These are phyloP conservation scores for Craniophora ligustri DNA, from an alignment of 2,888 invertebrate species.

Conservation along the genomic window DNA sequence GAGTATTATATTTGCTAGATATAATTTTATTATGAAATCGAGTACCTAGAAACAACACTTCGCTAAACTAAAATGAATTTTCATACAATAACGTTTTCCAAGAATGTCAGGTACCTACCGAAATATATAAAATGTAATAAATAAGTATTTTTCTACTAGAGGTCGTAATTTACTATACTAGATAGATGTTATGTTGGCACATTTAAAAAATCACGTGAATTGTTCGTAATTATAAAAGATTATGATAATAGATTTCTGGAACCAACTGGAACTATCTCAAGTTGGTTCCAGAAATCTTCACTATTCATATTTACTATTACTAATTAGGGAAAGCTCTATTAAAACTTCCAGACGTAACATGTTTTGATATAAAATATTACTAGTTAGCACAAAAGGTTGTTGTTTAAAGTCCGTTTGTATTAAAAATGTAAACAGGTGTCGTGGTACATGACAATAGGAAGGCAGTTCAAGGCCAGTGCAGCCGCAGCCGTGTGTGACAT, in stretches of 20 bases:
- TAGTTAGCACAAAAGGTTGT: constrained; percentile 19
- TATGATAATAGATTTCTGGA: too few relatives aligned
- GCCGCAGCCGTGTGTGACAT: constrained; percentile 35
- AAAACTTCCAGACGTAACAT: background rate
- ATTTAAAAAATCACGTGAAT: too few relatives aligned
- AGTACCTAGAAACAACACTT: background rate
- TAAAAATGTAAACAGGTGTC: constrained; percentile 31
- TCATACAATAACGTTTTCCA: background rate
- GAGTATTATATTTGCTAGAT: background rate
- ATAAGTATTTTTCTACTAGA: constrained; percentile 1
- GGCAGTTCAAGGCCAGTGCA: constrained; percentile 52
- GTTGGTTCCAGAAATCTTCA: too few relatives aligned
- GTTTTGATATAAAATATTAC: constrained; percentile 6
- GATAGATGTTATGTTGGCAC: too few relatives aligned
- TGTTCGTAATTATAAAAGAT: too few relatives aligned
- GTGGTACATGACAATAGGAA: constrained; percentile 35
- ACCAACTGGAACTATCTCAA: too few relatives aligned
- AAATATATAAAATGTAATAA: constrained; percentile 1
- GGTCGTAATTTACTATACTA: too few relatives aligned
- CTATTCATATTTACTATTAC: too few relatives aligned
- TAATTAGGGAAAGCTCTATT: too few relatives aligned
- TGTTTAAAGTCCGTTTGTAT: constrained; percentile 17
- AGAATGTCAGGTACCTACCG: background rate
- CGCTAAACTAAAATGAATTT: background rate
- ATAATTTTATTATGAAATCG: constrained; percentile 12